Evolutionary conservation across 2,113 vertebrate genomes (phyloP).

Genomic region (Tenebrosternarchus preto): DNA sequence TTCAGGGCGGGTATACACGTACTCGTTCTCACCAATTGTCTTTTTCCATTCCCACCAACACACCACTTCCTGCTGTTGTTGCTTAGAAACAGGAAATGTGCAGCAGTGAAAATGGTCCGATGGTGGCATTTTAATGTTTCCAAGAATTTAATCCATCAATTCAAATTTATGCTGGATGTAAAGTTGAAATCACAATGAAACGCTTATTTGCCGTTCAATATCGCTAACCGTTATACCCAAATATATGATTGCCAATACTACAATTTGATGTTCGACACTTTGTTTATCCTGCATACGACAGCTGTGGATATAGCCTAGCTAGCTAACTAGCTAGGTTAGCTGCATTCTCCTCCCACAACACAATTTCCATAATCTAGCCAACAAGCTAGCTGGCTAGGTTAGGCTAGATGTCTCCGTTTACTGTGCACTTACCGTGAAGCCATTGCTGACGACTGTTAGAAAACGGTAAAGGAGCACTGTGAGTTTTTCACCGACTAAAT

Average conservation of each 20-base stretch:
- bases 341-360: constrained; percentile 31
- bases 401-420: too few species aligned
- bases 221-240: too few species aligned
- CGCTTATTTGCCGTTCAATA: too few species aligned
- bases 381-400: neutral
- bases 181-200: too few species aligned
- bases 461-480: neutral
- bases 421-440: constrained; percentile 7
- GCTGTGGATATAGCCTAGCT: neutral
- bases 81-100: constrained; percentile 83
- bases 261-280: too few species aligned
- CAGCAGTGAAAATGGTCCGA: constrained; percentile 69
- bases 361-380: neutral
- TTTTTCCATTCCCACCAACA: constrained; percentile 60
- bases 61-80: constrained; percentile 71
- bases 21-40: constrained; percentile 66
- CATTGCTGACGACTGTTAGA: neutral
- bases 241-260: neutral
- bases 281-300: neutral
- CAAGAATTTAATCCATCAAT: neutral
- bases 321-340: neutral
- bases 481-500: too few species aligned
- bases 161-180: too few species aligned
- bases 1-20: constrained; percentile 56
- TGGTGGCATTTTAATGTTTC: neutral